These are phyloP conservation scores for Bicyclus anynana DNA, from an alignment of 1,140 invertebrate genomes.

Conservation along the genomic window DNA sequence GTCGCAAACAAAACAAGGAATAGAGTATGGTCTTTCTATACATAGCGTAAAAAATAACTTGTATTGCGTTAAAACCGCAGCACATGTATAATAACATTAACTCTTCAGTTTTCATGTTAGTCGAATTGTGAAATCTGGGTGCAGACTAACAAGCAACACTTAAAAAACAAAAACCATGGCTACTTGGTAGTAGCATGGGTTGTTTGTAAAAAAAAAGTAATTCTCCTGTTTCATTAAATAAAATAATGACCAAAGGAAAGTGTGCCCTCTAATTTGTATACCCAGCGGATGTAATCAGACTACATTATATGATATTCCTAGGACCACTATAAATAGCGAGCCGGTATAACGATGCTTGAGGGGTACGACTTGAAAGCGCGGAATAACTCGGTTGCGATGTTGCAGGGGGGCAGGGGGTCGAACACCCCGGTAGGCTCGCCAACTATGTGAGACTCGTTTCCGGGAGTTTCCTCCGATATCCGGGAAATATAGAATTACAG, in stretches of 20 bases:
- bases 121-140: no score
- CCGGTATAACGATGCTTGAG: neutral
- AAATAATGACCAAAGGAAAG: neutral
- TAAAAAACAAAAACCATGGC: no score
- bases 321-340: neutral
- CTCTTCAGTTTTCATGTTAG: no score
- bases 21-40: no score
- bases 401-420: neutral
- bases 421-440: neutral
- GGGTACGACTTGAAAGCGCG: neutral
- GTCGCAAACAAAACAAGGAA: no score
- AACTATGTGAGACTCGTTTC: neutral
- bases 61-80: no score
- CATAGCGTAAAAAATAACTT: no score
- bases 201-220: no score
- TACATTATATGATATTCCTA: neutral
- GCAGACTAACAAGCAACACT: no score
- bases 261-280: neutral
- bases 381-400: conserved; percentile 1
- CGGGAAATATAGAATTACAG: no score
- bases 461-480: neutral
- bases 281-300: neutral
- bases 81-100: no score
- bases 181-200: no score
- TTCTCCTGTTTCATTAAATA: neutral